A percentile compares a stretch with the other conserved stretches of the same genome.
Conservation (phyloP, 30 jellyfish, hydroid and myxozoan species). For the Cassiopea xamachana region DNA sequence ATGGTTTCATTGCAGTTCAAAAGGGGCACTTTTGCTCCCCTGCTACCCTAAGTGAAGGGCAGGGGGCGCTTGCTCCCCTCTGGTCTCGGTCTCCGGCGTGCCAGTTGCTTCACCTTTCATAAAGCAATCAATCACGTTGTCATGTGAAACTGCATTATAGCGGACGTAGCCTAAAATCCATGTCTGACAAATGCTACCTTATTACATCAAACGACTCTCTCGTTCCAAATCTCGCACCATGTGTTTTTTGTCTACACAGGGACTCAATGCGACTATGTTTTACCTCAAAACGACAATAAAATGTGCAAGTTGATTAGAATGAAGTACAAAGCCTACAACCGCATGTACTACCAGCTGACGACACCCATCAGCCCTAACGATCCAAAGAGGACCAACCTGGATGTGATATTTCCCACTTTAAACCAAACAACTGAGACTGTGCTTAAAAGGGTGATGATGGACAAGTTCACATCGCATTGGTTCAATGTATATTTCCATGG, state of each 20-base stretch:
- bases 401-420: conserved; percentile 67
- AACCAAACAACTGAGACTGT: conserved; percentile 67
- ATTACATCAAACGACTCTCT: no score
- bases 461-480: conserved; percentile 90
- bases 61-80: no score
- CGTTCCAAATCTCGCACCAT: no score
- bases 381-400: conserved; percentile 40
- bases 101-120: no score
- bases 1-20: no score
- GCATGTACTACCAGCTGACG: conserved; percentile 62
- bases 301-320: conserved; percentile 61
- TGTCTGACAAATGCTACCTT: no score
- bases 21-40: no score
- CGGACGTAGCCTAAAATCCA: no score
- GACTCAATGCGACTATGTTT: conserved; percentile 43
- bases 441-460: conserved; percentile 76
- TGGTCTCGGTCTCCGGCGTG: no score
- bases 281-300: conserved; percentile 62
- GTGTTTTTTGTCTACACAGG: conserved; percentile 19
- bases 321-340: conserved; percentile 27
- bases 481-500: conserved; percentile 84
- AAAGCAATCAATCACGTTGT: no score
- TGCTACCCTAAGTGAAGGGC: no score
- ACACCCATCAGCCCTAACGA: conserved; percentile 58
- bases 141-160: no score